Evolutionary conservation across 2,113 vertebrate species (phyloP).

Genomic region (Elaphurus davidianus): DNA sequence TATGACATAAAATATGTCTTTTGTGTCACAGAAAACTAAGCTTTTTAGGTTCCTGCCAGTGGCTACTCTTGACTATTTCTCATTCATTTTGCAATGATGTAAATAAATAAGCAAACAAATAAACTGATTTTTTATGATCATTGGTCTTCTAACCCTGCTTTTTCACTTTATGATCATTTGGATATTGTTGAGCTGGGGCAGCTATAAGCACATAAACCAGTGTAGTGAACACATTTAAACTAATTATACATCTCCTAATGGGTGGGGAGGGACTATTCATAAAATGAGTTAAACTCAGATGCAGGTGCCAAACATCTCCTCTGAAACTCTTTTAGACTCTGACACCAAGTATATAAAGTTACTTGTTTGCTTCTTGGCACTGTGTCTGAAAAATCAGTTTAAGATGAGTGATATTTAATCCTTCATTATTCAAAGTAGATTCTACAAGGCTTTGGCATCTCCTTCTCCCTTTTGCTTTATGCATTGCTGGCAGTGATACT

Average conservation of each 20-base stretch:
- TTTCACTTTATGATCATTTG: not conserved
- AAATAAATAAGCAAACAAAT: not conserved
- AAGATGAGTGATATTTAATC: constrained; percentile 43
- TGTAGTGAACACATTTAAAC: not conserved
- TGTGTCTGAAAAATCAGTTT: constrained; percentile 32
- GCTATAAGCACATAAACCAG: not conserved
- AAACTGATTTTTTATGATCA: not conserved
- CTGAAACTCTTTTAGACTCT: not conserved
- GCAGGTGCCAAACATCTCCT: not conserved
- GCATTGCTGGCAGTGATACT: not conserved
- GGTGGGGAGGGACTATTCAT: not conserved
- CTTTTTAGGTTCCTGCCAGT: not conserved
- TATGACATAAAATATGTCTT: not conserved
- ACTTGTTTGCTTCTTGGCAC: constrained; percentile 49
- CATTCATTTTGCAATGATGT: not conserved
- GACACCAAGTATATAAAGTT: not conserved
- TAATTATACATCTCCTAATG: not conserved
- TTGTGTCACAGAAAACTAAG: not conserved
- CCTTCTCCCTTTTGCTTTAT: not conserved
- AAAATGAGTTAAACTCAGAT: constrained; percentile 3
- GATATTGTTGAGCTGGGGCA: not conserved
- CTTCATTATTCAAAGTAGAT: constrained; percentile 49
- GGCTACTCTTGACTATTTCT: not conserved
- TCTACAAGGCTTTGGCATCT: not conserved
- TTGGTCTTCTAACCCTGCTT: not conserved